Conservation (phyloP, 2,888 invertebrate species). For the Crossocerus cetratus region DNA sequence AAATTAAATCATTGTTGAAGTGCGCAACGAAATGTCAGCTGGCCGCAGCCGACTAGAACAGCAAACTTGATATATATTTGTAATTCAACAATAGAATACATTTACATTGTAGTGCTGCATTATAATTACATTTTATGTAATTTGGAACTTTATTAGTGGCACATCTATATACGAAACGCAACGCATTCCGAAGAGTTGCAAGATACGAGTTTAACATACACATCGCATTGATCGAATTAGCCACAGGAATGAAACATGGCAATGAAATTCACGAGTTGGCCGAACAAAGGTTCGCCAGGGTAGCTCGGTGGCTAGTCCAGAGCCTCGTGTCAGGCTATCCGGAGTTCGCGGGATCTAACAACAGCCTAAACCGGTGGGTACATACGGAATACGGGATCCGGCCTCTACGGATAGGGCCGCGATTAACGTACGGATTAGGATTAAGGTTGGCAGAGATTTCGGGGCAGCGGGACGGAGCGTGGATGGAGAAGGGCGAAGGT, state of each 20-base stretch:
- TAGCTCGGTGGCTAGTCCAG: background rate
- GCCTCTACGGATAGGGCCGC: slow-evolving; percentile 65
- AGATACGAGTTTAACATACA: too few species aligned
- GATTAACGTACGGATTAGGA: slow-evolving; percentile 76
- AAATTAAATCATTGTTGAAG: too few species aligned
- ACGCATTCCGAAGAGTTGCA: too few species aligned
- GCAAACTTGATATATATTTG: too few species aligned
- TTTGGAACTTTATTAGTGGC: too few species aligned
- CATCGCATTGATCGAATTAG: background rate
- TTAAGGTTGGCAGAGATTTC: slow-evolving; percentile 67
- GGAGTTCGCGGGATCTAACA: slow-evolving; percentile 19
- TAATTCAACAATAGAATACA: too few species aligned
- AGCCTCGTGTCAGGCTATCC: background rate
- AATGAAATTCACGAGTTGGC: slow-evolving; percentile 50
- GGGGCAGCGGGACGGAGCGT: slow-evolving; percentile 50
- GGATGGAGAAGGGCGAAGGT: slow-evolving; percentile 24
- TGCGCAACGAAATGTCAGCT: too few species aligned
- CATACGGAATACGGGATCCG: slow-evolving; percentile 44
- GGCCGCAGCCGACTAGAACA: too few species aligned
- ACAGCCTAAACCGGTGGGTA: slow-evolving; percentile 44
- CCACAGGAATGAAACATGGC: slow-evolving; percentile 8
- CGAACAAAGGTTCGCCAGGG: slow-evolving; percentile 38
- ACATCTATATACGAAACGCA: too few species aligned
- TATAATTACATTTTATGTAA: too few species aligned
- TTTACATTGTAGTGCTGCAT: too few species aligned